Evolutionary conservation across 1,140 invertebrate species (phyloP).

Genomic region (Schmidtea mediterranea): DNA sequence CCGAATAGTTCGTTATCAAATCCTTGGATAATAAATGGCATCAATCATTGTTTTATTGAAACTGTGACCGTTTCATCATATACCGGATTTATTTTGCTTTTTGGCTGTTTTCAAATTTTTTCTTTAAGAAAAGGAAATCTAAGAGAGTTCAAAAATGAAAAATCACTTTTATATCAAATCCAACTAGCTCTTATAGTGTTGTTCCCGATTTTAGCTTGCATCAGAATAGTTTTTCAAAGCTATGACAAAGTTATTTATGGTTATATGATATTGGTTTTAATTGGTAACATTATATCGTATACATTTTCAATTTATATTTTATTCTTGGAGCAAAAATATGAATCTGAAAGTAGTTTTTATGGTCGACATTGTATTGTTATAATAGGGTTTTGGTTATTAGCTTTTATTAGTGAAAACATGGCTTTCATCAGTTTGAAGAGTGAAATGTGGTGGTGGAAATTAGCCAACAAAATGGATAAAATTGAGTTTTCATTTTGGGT

Average conservation of each 20-base stretch:
- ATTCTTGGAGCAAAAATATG: not conserved
- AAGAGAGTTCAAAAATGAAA: not conserved
- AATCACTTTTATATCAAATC: not conserved
- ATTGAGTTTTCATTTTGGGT: not conserved
- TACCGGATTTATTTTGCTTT: not conserved
- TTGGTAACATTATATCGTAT: not conserved
- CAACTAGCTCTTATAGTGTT: not conserved
- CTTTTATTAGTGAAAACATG: not conserved
- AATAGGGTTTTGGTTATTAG: not conserved
- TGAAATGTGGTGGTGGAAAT: not conserved
- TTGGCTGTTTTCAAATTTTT: not conserved
- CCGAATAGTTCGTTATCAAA: no score
- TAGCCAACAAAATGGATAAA: not conserved
- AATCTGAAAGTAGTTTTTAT: not conserved
- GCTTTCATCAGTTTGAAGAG: not conserved
- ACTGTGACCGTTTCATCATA: not conserved
- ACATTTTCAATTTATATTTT: not conserved
- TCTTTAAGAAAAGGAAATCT: not conserved
- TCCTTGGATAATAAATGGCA: no score
- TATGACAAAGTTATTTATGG: not conserved
- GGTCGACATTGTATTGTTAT: not conserved
- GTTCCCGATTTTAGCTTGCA: not conserved
- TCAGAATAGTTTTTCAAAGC: not conserved
- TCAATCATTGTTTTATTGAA: not conserved
- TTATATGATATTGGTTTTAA: not conserved